Evolutionary conservation across 2,888 invertebrate species (phyloP).

Genomic region (Zeuzera pyrina): DNA sequence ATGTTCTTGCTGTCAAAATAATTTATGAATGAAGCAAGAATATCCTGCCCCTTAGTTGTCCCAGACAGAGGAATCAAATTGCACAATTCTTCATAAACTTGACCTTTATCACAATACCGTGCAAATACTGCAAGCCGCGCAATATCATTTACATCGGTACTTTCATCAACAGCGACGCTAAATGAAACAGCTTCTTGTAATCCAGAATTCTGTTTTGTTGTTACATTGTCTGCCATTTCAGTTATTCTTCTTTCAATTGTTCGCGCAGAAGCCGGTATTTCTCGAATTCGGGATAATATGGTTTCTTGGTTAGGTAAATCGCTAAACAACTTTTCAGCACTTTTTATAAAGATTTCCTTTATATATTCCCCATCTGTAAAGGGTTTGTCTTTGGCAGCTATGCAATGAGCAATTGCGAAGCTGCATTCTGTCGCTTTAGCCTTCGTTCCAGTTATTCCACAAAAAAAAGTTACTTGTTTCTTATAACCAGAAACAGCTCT

Average conservation of each 20-base stretch:
- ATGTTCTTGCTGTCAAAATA: conserved; percentile 7
- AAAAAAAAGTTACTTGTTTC: too few species aligned
- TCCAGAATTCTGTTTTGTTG: conserved; percentile 4
- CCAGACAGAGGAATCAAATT: conserved; percentile 3
- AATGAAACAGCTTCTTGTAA: conserved; percentile 7
- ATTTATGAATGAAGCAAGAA: conserved; percentile 8
- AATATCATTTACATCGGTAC: conserved; percentile 7
- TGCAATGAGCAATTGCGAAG: too few species aligned
- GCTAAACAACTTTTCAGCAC: too few species aligned
- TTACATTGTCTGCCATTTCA: conserved; percentile 6
- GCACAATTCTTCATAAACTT: conserved; percentile 19
- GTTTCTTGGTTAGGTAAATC: too few species aligned
- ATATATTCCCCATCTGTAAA: too few species aligned
- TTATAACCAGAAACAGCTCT: too few species aligned
- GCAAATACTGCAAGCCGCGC: conserved; percentile 2
- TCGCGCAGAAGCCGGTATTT: conserved; percentile 4
- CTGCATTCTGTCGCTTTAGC: too few species aligned
- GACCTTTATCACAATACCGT: conserved; percentile 6
- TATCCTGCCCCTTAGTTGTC: conserved; percentile 10
- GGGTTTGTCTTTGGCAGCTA: too few species aligned
- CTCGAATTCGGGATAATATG: too few species aligned
- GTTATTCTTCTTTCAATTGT: conserved; percentile 6
- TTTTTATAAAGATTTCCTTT: too few species aligned
- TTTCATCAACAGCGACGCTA: conserved; percentile 12
- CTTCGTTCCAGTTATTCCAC: too few species aligned